Evolutionary conservation across 2,888 invertebrate species (phyloP).

Genomic region (Coremacera marginata): DNA sequence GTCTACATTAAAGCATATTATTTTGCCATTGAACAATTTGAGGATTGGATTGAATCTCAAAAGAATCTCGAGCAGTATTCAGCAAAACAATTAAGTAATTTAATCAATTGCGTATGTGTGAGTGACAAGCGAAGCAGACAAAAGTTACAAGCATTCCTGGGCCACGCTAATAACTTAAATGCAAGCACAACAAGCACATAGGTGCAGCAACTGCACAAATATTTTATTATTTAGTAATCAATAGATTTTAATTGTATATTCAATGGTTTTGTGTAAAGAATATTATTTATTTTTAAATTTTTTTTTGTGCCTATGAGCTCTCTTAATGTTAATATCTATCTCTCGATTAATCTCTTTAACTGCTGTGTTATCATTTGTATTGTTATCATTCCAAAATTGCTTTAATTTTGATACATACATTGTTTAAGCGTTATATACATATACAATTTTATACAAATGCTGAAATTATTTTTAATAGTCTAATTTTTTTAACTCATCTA

Average conservation of each 20-base stretch:
- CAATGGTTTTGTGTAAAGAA: background rate
- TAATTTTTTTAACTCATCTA: background rate
- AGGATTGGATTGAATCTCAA: conserved; percentile 89
- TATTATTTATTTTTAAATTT: background rate
- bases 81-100: conserved; percentile 84
- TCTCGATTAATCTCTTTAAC: background rate
- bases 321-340: background rate
- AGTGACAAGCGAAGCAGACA: conserved; percentile 90
- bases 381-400: conserved; percentile 26
- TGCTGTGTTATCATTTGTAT: conserved; percentile 25
- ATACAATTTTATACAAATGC: background rate
- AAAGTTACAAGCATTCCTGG: conserved; percentile 80
- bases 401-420: background rate
- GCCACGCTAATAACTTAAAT: conserved; percentile 64
- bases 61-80: conserved; percentile 91
- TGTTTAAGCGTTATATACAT: background rate
- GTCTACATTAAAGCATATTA: conserved; percentile 97
- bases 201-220: conserved; percentile 25
- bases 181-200: conserved; percentile 50
- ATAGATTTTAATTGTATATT: conserved; percentile 11
- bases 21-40: conserved; percentile 87
- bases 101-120: conserved; percentile 88
- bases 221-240: background rate
- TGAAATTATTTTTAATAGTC: conserved; percentile 11
- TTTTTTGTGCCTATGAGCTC: background rate